These are phyloP conservation scores for Montipora efflorescens DNA, from an alignment of 64 coral and sea anemone genomes.

Conservation along the genomic window DNA sequence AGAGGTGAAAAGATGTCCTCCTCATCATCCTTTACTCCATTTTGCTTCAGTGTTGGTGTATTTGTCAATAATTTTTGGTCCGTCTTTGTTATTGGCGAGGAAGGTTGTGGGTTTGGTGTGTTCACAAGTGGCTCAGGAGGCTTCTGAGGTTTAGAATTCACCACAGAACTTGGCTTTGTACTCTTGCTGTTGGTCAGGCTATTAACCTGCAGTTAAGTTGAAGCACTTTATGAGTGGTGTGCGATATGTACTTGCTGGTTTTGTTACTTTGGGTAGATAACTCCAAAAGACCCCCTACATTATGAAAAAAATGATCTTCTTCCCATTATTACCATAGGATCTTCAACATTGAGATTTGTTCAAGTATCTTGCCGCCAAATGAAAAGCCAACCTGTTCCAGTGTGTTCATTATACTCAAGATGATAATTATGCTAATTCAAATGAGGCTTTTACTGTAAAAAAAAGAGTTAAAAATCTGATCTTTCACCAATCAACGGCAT, in stretches of 20 bases:
- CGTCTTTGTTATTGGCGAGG: background rate
- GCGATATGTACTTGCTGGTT: background rate
- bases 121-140: slow-evolving; percentile 57
- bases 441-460: no score
- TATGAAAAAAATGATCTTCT: no score
- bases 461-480: no score
- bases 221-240: background rate
- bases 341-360: no score
- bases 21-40: slow-evolving; percentile 71
- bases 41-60: slow-evolving; percentile 46
- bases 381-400: no score
- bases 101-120: background rate
- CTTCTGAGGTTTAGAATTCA: slow-evolving; percentile 31
- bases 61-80: background rate
- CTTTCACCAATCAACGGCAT: no score
- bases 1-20: slow-evolving; percentile 94
- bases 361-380: no score
- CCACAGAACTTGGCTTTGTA: slow-evolving; percentile 11
- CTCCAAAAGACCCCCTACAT: no score
- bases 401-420: no score
- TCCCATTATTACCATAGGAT: no score
- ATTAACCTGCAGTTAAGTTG: background rate
- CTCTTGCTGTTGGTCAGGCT: slow-evolving; percentile 55
- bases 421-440: no score
- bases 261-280: no score